Conservation (phyloP, 2,888 invertebrate genomes). For the Drosophila meridionalis region DNA sequence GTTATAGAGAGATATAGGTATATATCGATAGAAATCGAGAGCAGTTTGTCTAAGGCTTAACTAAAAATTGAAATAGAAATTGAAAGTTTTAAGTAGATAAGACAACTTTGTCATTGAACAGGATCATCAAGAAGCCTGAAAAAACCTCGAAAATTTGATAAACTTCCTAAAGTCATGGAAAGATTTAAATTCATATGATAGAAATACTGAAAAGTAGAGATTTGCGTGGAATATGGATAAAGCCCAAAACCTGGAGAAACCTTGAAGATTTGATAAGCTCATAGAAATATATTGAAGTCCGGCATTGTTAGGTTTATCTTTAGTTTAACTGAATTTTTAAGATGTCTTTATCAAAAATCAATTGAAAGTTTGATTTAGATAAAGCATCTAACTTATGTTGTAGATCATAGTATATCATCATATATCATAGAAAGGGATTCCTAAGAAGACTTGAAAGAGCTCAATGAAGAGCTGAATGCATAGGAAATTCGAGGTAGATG, state of each 20-base stretch:
- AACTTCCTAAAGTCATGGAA: no score
- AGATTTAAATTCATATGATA: no score
- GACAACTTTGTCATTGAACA: background rate
- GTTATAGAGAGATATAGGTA: background rate
- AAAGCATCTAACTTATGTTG: background rate
- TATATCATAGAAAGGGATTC: background rate
- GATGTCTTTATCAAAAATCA: background rate
- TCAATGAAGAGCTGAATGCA: background rate
- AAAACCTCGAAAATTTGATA: no score
- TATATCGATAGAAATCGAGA: background rate
- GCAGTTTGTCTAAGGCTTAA: background rate
- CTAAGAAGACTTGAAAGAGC: background rate
- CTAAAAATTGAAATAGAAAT: background rate
- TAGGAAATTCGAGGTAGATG: no score
- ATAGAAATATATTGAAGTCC: no score
- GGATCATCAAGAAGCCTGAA: no score
- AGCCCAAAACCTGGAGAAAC: no score
- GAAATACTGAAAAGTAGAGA: no score
- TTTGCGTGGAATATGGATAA: no score
- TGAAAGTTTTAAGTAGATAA: background rate
- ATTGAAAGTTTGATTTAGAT: background rate
- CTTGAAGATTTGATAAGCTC: no score
- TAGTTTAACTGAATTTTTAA: background rate
- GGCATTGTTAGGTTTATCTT: background rate
- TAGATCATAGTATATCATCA: no score